These are phyloP conservation scores for Tragopan temminckii DNA, from an alignment of 2,797 vertebrate species.

Conservation along the genomic window DNA sequence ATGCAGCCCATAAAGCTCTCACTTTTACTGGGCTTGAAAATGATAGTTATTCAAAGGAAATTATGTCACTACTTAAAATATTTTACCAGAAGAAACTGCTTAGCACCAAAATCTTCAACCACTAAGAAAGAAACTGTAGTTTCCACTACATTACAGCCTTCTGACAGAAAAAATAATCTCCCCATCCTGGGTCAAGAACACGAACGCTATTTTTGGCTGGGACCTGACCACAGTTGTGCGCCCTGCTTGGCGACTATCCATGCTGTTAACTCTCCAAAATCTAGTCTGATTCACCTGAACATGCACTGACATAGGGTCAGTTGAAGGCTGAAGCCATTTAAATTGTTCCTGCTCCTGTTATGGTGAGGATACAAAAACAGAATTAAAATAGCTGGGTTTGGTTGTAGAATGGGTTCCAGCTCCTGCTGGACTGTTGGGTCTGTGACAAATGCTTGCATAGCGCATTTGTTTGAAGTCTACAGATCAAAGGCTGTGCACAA, in stretches of 20 bases:
- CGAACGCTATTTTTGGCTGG: neutral
- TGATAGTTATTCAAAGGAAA: constrained; percentile 59
- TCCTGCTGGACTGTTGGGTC: neutral
- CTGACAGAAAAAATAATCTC: neutral
- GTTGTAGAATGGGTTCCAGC: neutral
- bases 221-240: neutral
- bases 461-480: constrained; percentile 2
- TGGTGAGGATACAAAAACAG: neutral
- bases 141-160: neutral
- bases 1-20: constrained; percentile 18
- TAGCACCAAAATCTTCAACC: constrained; percentile 8
- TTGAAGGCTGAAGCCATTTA: neutral
- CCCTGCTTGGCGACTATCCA: neutral
- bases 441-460: neutral
- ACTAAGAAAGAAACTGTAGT: neutral
- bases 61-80: constrained; percentile 62
- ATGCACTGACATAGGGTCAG: rapidly evolving
- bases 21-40: constrained; percentile 51
- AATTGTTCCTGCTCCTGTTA: neutral
- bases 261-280: rapidly evolving
- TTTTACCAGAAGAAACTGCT: constrained; percentile 63
- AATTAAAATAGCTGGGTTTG: neutral
- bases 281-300: too few species aligned
- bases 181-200: neutral
- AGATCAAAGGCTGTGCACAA: constrained; percentile 16